phyloP scores from a whole-genome alignment of 2,888 invertebrate genomes.

The Leptinotarsa tumamoca region DNA sequence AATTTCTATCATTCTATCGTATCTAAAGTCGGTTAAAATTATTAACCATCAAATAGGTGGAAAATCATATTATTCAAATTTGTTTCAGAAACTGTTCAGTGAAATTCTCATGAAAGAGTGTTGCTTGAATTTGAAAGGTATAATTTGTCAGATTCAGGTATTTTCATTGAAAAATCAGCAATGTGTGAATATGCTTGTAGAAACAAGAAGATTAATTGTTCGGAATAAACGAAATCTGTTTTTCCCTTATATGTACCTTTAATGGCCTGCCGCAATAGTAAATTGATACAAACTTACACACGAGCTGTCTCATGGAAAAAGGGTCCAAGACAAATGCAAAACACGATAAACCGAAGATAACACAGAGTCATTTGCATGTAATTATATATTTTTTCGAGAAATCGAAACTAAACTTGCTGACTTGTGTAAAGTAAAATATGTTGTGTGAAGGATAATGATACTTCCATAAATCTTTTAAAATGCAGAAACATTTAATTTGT shows the following conservation, averaged over 20 bases:
- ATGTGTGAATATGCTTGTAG: no score
- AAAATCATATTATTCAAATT: no score
- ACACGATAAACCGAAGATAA: constrained; percentile 28
- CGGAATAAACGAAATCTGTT: neutral
- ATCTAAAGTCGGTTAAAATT: no score
- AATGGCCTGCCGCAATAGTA: constrained; percentile 9
- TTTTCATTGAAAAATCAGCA: no score
- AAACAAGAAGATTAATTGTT: neutral
- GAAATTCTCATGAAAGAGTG: no score
- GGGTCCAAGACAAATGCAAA: constrained; percentile 20
- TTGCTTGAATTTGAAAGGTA: no score
- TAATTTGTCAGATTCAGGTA: no score
- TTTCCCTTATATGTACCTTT: constrained; percentile 4
- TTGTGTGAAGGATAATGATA: constrained; percentile 44
- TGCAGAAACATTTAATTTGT: constrained; percentile 44
- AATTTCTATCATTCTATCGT: no score
- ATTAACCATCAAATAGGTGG: no score
- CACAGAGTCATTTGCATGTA: constrained; percentile 36
- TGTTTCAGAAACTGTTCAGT: no score
- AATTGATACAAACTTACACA: constrained; percentile 9
- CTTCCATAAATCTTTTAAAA: constrained; percentile 46
- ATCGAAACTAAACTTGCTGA: constrained; percentile 37
- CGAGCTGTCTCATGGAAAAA: constrained; percentile 2
- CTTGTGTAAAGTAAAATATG: constrained; percentile 44
- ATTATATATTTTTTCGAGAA: constrained; percentile 42